Evolutionary conservation across 2,797 vertebrate species (phyloP).

Genomic region (Oreochromis mossambicus): DNA sequence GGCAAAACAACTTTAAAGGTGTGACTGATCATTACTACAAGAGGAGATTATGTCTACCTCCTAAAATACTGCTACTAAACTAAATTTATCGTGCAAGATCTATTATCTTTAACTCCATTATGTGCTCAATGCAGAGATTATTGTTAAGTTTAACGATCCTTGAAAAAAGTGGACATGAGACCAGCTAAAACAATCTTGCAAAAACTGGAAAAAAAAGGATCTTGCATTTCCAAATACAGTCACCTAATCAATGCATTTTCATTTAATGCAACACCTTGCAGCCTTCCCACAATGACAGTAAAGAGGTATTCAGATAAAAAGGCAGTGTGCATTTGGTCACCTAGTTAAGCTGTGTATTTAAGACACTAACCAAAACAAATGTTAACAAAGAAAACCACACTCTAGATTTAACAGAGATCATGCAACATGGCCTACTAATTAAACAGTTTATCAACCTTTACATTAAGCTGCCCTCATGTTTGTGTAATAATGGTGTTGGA

Average conservation of each 20-base stretch:
- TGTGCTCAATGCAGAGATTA: not conserved
- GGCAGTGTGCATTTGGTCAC: conserved; percentile 75
- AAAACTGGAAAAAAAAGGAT: not conserved
- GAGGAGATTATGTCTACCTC: not conserved
- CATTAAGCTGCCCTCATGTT: conserved; percentile 65
- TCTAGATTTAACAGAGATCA: conserved; percentile 68
- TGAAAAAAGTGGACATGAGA: not conserved
- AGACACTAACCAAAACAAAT: conserved; percentile 75
- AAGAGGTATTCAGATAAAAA: not conserved
- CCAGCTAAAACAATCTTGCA: not conserved
- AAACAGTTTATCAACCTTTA: conserved; percentile 63
- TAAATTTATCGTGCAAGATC: not conserved
- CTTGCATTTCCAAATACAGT: not conserved
- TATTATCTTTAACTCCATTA: not conserved
- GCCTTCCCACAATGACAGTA: not conserved
- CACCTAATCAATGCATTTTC: conserved; percentile 14
- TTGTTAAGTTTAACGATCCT: not conserved
- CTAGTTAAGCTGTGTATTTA: conserved; percentile 54
- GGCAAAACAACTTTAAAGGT: not conserved
- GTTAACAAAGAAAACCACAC: conserved; percentile 72
- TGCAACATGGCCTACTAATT: conserved; percentile 65
- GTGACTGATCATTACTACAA: not conserved
- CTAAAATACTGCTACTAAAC: not conserved
- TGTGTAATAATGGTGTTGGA: conserved; percentile 6
- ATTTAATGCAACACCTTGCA: conserved; percentile 38